Evolutionary conservation across 1,140 invertebrate genomes (phyloP), one percentile per base, ranked within the genome.

Genomic region (Brachystomella parvula): DNA sequence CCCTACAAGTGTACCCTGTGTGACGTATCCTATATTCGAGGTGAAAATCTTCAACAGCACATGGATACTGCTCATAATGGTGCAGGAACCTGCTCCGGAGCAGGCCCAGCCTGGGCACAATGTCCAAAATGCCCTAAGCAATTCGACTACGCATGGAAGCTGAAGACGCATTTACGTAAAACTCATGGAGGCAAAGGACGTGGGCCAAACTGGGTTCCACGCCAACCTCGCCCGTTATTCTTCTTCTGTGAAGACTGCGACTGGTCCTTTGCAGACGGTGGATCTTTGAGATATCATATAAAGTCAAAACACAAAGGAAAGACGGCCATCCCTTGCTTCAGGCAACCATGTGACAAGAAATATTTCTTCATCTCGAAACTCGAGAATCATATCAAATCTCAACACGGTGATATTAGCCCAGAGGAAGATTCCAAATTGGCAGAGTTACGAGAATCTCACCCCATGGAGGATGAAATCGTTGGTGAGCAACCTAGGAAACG

Each of bases 1-100:
- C 49, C 49, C 24, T 53, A 53, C 24, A 53, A 53, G 49, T 53
- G 49, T 53, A 15, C 49, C 6, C 49, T 53, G 12, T 53, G 49
- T 24, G 49, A 53, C 3, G 12, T 12, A 12, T 53, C 49, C 9
- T 53, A 53, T 24, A 53, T 53, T 24, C 49, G 49, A 6, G 49
- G 49, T 6, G 49, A 53, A 6, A 53, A 53, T 26, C 21, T 53
- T 3, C 49, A 53, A 24, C 49, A 53, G 24, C 49, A 53, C 21
- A 15, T 53, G 12, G 49, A 53, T 24, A 53, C 49, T 15, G 12
- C 49, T 19, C 49, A 53, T 26, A 26, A 53, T 24, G 49, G 49
- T 9, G 49, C 49, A 15, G 12, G 12, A 19, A 53, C 9, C 21
- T 12, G 15, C 6, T 6, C 24, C 21, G n/a, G n/a, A n/a, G n/a